phyloP scores from a whole-genome alignment of 1,140 invertebrate genomes.

The Babylonia areolata region DNA sequence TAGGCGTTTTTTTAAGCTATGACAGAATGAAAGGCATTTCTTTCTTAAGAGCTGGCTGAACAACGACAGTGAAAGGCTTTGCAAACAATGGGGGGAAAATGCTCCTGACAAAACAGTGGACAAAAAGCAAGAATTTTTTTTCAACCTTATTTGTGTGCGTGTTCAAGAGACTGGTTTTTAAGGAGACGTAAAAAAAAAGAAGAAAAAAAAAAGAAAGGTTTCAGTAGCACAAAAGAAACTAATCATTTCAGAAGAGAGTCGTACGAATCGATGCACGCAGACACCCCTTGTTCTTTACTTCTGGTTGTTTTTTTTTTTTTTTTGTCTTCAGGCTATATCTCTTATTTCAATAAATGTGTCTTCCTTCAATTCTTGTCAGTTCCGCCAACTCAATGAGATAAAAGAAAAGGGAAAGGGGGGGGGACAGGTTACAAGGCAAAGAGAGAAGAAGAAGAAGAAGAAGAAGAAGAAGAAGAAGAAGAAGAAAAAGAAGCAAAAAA shows the following conservation, averaged over 20 bases:
- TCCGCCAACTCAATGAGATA: neutral
- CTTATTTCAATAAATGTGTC: constrained; percentile 3
- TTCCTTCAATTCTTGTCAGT: neutral
- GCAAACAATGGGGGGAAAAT: too few species aligned
- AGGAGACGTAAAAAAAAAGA: neutral
- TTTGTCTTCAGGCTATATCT: neutral
- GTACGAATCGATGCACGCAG: neutral
- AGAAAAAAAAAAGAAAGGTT: too few species aligned
- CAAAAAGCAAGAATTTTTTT: too few species aligned
- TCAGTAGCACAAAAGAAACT: constrained; percentile 7
- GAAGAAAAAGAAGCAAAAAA: neutral
- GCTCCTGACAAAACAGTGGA: too few species aligned
- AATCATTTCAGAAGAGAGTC: neutral
- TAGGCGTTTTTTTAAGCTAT: too few species aligned
- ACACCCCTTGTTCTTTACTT: neutral
- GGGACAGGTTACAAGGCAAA: neutral
- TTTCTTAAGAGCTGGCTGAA: too few species aligned
- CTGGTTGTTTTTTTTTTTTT: neutral
- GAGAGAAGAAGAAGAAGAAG: neutral
- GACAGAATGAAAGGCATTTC: too few species aligned
- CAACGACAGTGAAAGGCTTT: too few species aligned
- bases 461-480: neutral
- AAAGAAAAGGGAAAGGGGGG: neutral
- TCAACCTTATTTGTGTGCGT: neutral
- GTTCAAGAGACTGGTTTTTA: neutral